A percentile compares a stretch with the other conserved stretches of the same genome.
Evolutionary conservation across 2,113 vertebrate species (phyloP).

Genomic region (Tonatia bakeri): DNA sequence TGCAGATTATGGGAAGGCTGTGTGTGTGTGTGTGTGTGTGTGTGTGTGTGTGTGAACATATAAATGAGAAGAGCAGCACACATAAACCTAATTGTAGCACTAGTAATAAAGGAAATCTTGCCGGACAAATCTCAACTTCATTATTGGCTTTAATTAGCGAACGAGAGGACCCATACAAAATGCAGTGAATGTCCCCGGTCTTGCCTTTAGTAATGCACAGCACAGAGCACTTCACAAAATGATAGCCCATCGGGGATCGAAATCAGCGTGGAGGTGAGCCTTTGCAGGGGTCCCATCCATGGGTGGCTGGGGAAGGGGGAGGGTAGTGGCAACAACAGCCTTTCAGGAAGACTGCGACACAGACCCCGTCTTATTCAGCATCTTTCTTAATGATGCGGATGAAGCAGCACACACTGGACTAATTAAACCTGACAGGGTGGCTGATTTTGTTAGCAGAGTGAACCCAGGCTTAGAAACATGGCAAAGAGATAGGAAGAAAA

Average conservation of each 20-base stretch:
- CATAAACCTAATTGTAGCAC: not conserved
- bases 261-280: not conserved
- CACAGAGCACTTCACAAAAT: not conserved
- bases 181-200: not conserved
- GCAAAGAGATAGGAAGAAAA: not conserved
- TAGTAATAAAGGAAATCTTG: slow-evolving; percentile 37
- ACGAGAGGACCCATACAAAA: not conserved
- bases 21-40: rapidly evolving
- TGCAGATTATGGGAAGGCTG: not conserved
- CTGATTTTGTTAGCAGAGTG: slow-evolving; percentile 48
- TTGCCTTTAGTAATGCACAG: slow-evolving; percentile 39
- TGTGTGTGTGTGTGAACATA: not conserved
- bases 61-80: not conserved
- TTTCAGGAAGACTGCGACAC: not conserved
- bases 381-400: slow-evolving; percentile 26
- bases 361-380: slow-evolving; percentile 31
- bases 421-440: slow-evolving; percentile 63
- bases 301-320: not conserved
- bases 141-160: slow-evolving; percentile 52
- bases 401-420: not conserved
- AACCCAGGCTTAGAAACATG: not conserved
- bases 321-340: not conserved
- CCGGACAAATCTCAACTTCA: slow-evolving; percentile 42
- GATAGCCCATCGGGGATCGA: not conserved
- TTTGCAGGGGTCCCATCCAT: not conserved